phyloP scores from a whole-genome alignment of 2,888 invertebrate genomes.

The Thereva nobilitata region DNA sequence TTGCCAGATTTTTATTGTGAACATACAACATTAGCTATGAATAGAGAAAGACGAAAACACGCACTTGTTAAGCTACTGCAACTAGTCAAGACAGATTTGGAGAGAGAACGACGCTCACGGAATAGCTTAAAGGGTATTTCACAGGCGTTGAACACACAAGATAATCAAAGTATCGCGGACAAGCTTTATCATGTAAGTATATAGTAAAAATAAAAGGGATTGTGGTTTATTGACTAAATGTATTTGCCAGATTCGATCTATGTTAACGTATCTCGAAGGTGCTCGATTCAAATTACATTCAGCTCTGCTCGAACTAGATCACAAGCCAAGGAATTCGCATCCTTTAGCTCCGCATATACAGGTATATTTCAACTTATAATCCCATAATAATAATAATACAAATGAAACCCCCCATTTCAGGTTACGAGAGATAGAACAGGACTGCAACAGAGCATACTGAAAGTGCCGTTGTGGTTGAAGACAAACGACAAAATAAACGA shows the following conservation, averaged over 20 bases:
- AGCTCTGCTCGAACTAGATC: slow-evolving; percentile 80
- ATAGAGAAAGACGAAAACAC: slow-evolving; percentile 84
- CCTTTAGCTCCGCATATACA: slow-evolving; percentile 86
- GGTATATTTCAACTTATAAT: slow-evolving; percentile 44
- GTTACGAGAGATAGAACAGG: slow-evolving; percentile 89
- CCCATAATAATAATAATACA: not conserved
- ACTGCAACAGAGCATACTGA: slow-evolving; percentile 80
- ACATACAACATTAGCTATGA: slow-evolving; percentile 91
- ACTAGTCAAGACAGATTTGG: slow-evolving; percentile 84
- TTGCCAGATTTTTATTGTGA: slow-evolving; percentile 95
- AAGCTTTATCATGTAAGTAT: slow-evolving; percentile 81
- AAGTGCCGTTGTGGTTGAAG: slow-evolving; percentile 64
- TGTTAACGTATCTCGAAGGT: slow-evolving; percentile 90
- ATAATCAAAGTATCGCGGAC: slow-evolving; percentile 88
- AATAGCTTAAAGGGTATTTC: slow-evolving; percentile 88
- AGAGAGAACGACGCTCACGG: slow-evolving; percentile 85
- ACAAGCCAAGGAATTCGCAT: slow-evolving; percentile 75
- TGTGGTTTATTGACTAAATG: slow-evolving; percentile 31
- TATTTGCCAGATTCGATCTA: slow-evolving; percentile 79
- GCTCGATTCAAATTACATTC: slow-evolving; percentile 85
- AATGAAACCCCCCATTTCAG: slow-evolving; percentile 40
- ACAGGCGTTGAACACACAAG: slow-evolving; percentile 86
- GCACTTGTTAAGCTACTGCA: slow-evolving; percentile 83
- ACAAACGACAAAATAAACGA: slow-evolving; percentile 52
- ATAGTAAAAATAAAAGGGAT: not conserved